These are phyloP conservation scores for Drosophila fulvimacula DNA, from an alignment of 2,888 invertebrate species.

Conservation along the genomic window DNA sequence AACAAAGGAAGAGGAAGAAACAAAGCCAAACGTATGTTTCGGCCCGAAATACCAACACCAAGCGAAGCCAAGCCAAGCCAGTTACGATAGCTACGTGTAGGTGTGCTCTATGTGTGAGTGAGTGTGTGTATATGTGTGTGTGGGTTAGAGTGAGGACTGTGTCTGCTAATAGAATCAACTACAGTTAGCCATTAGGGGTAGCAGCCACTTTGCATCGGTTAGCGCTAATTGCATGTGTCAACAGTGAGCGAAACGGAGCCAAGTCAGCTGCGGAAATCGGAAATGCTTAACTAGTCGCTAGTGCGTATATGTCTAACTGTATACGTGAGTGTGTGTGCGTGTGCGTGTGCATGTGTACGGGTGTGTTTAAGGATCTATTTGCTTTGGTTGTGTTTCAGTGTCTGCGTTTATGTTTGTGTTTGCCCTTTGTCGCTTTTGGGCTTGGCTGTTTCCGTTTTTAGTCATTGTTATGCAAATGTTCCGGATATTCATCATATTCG, in stretches of 20 bases:
- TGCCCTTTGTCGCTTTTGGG: constrained; percentile 37
- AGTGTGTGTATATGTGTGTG: constrained; percentile 10
- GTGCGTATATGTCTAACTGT: constrained; percentile 25
- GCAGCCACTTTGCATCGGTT: constrained; percentile 76
- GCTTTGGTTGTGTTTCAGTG: constrained; percentile 58
- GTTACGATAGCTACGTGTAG: constrained; percentile 36
- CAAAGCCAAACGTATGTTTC: constrained; percentile 27
- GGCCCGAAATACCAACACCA: constrained; percentile 63
- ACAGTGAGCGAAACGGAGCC: constrained; percentile 64
- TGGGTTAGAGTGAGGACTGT: constrained; percentile 34
- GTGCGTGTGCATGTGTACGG: constrained; percentile 8
- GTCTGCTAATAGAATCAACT: constrained; percentile 75
- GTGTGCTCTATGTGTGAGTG: not conserved
- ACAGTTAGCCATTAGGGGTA: constrained; percentile 55
- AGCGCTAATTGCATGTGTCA: constrained; percentile 80
- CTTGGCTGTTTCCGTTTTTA: constrained; percentile 75
- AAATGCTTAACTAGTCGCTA: constrained; percentile 75
- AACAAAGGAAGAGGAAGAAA: constrained; percentile 6
- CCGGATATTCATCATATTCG: constrained; percentile 87
- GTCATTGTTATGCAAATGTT: constrained; percentile 84
- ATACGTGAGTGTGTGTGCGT: not conserved
- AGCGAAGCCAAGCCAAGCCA: constrained; percentile 48
- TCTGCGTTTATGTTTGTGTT: constrained; percentile 51
- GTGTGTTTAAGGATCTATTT: constrained; percentile 46
- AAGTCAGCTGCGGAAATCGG: constrained; percentile 71